These are phyloP conservation scores for Ptychodera flava DNA, from an alignment of 35 echinoderm and acorn worm genomes.

Conservation along the genomic window DNA sequence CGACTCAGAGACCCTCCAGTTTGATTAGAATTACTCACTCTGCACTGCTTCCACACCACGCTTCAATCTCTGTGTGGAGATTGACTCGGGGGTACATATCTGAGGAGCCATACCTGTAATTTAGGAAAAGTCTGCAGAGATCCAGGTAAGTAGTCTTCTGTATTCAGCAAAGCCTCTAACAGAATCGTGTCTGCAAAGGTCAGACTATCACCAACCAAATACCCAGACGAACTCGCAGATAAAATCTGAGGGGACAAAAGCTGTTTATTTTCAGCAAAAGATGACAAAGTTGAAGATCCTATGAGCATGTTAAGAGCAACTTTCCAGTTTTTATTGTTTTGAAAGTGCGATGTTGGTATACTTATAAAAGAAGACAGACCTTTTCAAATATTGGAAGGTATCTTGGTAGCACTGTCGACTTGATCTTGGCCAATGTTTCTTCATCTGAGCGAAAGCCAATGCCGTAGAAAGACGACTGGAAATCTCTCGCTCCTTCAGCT, in stretches of 20 bases:
- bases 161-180: background rate
- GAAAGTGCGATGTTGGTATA: no score
- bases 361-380: no score
- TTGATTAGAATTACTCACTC: no score
- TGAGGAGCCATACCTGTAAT: background rate
- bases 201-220: background rate
- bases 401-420: background rate
- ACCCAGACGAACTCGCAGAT: background rate
- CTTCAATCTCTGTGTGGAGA: no score
- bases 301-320: no score
- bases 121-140: background rate
- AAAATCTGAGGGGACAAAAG: no score
- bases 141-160: background rate
- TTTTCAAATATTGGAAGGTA: constrained; percentile 19
- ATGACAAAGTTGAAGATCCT: no score
- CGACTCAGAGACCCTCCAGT: no score
- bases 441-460: background rate
- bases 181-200: background rate
- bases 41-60: no score
- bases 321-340: no score
- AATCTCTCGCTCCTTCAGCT: constrained; percentile 2
- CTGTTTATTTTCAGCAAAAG: no score
- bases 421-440: background rate
- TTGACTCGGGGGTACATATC: no score
- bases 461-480: background rate